Percentiles rank a stretch among this genome's conserved stretches.
Evolutionary conservation across 2,888 invertebrate genomes (phyloP).

Genomic region (Tyria jacobaeae): DNA sequence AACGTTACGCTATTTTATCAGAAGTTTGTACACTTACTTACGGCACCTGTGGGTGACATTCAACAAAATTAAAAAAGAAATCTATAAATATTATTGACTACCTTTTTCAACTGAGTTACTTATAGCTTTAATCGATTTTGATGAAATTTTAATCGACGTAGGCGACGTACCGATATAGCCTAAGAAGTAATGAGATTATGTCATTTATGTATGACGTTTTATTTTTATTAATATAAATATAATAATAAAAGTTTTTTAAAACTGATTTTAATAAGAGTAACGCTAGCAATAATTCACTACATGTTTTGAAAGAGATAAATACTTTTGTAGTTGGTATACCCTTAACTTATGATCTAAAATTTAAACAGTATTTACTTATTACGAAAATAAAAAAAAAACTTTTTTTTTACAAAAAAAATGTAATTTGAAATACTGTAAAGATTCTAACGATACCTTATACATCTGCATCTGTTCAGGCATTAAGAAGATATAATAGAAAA

Average conservation of each 20-base stretch:
- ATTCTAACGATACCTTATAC: no score
- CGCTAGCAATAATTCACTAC: no score
- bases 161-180: not conserved
- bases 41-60: constrained; percentile 15
- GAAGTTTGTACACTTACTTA: constrained; percentile 15
- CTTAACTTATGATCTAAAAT: no score
- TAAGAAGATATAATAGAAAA: no score
- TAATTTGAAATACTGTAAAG: not conserved
- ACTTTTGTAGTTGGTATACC: not conserved
- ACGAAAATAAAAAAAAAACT: no score
- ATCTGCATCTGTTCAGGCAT: no score
- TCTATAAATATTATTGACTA: not conserved
- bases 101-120: not conserved
- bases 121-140: constrained; percentile 4
- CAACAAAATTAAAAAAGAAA: constrained; percentile 2
- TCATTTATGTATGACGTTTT: constrained; percentile 8
- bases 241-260: no score
- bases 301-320: no score
- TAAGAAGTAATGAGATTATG: not conserved
- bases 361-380: no score
- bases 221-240: not conserved
- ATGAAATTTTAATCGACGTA: constrained; percentile 1
- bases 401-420: no score
- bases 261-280: no score
- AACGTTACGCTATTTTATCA: not conserved